Percentiles rank a stretch among this genome's conserved stretches.
phyloP scores from a whole-genome alignment of 2,113 vertebrate species.

The Antechinus flavipes region DNA sequence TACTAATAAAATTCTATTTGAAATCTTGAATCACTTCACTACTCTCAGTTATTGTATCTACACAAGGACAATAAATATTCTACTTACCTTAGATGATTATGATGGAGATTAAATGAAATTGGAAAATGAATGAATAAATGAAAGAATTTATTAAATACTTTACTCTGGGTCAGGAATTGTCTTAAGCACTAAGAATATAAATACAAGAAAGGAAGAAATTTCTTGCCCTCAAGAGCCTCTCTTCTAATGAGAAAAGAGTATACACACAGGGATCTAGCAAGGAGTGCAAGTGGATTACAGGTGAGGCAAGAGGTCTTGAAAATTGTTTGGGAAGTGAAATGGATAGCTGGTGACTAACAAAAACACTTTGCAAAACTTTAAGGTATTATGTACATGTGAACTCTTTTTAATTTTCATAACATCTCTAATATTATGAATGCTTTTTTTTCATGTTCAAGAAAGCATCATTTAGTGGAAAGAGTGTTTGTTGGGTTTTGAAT shows the following conservation, averaged over 20 bases:
- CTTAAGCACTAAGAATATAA: not conserved
- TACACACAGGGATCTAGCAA: not conserved
- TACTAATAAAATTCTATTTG: not conserved
- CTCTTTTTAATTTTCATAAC: not conserved
- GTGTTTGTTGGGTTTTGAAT: not conserved
- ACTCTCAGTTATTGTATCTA: not conserved
- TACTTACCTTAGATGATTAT: not conserved
- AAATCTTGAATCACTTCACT: not conserved
- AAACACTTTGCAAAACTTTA: not conserved
- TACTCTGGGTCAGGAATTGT: not conserved
- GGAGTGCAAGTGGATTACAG: not conserved
- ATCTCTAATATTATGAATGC: not conserved
- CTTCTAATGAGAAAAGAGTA: not conserved
- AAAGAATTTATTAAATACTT: not conserved
- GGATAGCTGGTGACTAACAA: not conserved
- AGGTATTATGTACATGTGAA: not conserved
- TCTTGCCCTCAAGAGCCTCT: not conserved
- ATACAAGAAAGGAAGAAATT: not conserved
- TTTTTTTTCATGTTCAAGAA: not conserved
- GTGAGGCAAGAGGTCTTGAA: not conserved
- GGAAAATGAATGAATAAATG: not conserved
- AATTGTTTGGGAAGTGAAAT: not conserved
- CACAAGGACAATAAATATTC: not conserved
- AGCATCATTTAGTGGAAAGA: not conserved
- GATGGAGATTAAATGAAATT: not conserved